Base-by-base conservation (phyloP, 2,888 invertebrate genomes). In the Dorcus parallelipipedus region DNA sequence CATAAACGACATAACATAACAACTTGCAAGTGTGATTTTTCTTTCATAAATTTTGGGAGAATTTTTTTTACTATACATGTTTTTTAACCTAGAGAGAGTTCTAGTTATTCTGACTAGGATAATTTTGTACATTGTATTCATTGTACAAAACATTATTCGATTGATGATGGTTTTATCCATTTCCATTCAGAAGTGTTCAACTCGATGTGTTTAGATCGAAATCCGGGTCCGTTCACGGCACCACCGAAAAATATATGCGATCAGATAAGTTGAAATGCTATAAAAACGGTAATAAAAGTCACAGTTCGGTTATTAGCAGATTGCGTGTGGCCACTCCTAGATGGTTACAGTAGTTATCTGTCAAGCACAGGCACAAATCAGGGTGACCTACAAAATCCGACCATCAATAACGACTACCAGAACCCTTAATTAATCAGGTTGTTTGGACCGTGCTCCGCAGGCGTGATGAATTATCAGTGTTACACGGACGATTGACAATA, bases 281-380 rank as follows among this genome's bases (percentile, higher is more conserved):
- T 45, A 45, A 45, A 17, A 23, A 23, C 45, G 45, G 45, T 10
- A 45, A 45, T 45, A 45, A 45, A 45, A 45, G 45, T 45, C 45
- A 23, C 45, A 45, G 23, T 45, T 45, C 45, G 45, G 45, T 45
- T 45, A 45, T 45, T 45, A 20, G 45, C 17, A 23, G 17, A 45
- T 45, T 45, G 45, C 45, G 45, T 45, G 45, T 20, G 45, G 45
- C 45, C 45, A 45, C 17, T 20, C 45, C 45, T 45, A 45, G 45
- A 45, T 45, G 23, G 45, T 45, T 45, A 45, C 45, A 17, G 45
- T 45, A 23, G 45, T 45, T 45, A 45, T 45, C 45, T 45, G 45
- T 45, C 72, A 71, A 70, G 70, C 67, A 65, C 71, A 71, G 71
- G 69, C 71, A 72, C 73, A 72, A 72, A 73, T 74, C 71, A 71